Evolutionary conservation across 2,888 invertebrate species (phyloP).

Genomic region (Melinaea menophilus): DNA sequence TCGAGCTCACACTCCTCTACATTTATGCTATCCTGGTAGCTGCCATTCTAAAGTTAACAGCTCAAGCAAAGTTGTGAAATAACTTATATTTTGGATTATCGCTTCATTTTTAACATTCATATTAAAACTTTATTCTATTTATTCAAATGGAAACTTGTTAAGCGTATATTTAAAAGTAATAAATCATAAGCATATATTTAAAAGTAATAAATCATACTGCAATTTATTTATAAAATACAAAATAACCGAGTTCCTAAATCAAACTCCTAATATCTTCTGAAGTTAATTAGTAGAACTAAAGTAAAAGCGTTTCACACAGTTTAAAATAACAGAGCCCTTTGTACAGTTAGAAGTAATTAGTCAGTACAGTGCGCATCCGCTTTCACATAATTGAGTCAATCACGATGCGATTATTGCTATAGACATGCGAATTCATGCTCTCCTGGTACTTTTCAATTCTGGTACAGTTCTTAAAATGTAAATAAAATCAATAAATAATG

Average conservation of each 20-base stretch:
- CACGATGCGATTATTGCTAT: conserved; percentile 53
- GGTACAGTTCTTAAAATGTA: too few species aligned
- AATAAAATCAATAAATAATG: too few species aligned
- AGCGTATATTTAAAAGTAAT: background rate
- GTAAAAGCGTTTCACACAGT: conserved; percentile 31
- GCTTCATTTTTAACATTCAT: too few species aligned
- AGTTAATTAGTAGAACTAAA: conserved; percentile 13
- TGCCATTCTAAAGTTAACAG: conserved; percentile 2
- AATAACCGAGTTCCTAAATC: background rate
- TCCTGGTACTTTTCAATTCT: background rate
- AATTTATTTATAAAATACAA: background rate
- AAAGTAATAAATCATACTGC: background rate
- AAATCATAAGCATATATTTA: background rate
- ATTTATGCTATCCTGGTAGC: conserved; percentile 21
- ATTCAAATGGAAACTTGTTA: background rate
- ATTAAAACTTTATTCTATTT: background rate
- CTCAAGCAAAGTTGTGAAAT: too few species aligned
- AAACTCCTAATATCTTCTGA: background rate
- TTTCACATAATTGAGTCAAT: conserved; percentile 54
- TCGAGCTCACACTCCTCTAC: conserved; percentile 35
- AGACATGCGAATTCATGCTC: conserved; percentile 22
- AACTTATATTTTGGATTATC: too few species aligned
- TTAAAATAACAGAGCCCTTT: conserved; percentile 36
- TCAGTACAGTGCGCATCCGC: conserved; percentile 63
- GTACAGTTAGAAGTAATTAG: conserved; percentile 49